These are phyloP conservation scores for Trachelipus rathkii DNA, from an alignment of 1,140 invertebrate species.

Conservation along the genomic window DNA sequence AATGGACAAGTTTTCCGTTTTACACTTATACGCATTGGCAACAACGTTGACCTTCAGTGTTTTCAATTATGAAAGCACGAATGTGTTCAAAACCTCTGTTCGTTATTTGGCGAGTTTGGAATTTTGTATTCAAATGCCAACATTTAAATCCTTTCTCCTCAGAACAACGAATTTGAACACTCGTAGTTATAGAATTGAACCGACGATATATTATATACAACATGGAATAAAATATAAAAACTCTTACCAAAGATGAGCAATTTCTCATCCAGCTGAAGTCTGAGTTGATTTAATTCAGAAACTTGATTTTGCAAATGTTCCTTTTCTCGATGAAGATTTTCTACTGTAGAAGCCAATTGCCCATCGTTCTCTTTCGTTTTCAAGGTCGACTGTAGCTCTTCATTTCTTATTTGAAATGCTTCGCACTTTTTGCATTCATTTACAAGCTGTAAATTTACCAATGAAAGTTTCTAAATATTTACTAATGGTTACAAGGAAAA, in stretches of 20 bases:
- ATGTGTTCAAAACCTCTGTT: too few species aligned
- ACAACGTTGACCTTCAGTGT: too few species aligned
- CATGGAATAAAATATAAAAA: too few species aligned
- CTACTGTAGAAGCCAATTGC: background rate
- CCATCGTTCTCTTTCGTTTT: background rate
- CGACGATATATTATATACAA: background rate
- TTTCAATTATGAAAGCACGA: too few species aligned
- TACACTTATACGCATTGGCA: too few species aligned
- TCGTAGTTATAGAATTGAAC: background rate
- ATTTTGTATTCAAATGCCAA: too few species aligned
- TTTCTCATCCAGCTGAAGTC: background rate
- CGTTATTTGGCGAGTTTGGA: too few species aligned
- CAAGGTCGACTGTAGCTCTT: background rate
- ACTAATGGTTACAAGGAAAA: too few species aligned
- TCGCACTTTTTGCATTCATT: background rate
- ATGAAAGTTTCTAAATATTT: background rate
- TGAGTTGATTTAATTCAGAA: background rate
- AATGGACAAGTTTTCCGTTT: too few species aligned
- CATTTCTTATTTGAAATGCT: background rate
- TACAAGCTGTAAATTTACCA: background rate
- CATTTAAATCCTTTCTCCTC: too few species aligned
- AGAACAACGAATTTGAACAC: background rate
- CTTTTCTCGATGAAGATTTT: background rate
- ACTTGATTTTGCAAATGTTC: background rate
- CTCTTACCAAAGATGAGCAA: background rate